phyloP scores from a whole-genome alignment of 2,888 invertebrate genomes.

The Pandemis heparana region DNA sequence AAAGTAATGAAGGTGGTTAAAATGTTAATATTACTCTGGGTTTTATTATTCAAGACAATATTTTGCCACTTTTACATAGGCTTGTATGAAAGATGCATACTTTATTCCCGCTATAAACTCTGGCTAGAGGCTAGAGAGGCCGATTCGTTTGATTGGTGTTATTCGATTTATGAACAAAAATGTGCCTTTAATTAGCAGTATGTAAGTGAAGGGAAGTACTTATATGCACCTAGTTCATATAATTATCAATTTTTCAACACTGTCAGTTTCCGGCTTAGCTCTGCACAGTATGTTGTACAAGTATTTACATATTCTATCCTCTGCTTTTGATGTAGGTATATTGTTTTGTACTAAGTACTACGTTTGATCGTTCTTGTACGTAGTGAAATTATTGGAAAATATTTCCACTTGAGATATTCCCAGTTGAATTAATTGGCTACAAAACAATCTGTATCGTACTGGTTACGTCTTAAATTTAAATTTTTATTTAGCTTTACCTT shows the following conservation, averaged over 20 bases:
- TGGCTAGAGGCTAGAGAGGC: not conserved
- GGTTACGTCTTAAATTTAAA: too few species aligned
- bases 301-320: too few species aligned
- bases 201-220: conserved; percentile 13
- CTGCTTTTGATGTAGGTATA: not conserved
- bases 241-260: not conserved
- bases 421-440: not conserved
- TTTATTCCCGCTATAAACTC: conserved; percentile 5
- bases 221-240: not conserved
- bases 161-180: conserved; percentile 29
- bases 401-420: not conserved
- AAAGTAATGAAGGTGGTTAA: not conserved
- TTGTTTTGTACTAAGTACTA: too few species aligned
- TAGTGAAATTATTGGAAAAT: not conserved
- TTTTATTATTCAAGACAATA: not conserved
- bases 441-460: not conserved
- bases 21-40: not conserved
- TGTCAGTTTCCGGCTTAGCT: not conserved
- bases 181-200: conserved; percentile 42
- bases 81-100: not conserved
- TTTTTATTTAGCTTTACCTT: not conserved
- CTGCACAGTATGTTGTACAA: not conserved
- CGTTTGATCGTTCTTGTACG: not conserved
- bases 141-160: conserved; percentile 18
- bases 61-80: not conserved